Conservation (phyloP, 2,113 vertebrate genomes). For the Daubentonia madagascariensis region DNA sequence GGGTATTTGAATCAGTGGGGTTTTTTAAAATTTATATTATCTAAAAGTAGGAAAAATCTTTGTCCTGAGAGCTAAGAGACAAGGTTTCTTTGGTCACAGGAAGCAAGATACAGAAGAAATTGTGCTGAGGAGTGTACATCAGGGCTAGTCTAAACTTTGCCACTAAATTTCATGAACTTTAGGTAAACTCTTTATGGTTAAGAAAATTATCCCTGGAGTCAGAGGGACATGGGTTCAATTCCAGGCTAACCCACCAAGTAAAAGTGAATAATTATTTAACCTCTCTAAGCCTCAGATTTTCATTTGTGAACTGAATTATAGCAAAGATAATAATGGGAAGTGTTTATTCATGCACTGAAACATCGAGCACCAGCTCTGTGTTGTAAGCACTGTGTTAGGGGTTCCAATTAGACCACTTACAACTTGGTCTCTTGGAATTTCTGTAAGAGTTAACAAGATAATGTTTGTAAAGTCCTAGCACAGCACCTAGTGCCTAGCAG, state of each 20-base stretch:
- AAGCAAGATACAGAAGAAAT: neutral
- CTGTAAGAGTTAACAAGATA: neutral
- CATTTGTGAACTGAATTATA: neutral
- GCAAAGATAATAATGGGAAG: neutral
- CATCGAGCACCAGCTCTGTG: neutral
- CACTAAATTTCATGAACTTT: neutral
- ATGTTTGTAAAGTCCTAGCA: neutral
- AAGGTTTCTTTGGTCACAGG: neutral
- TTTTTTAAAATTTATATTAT: neutral
- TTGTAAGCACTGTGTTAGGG: neutral
- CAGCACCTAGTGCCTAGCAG: neutral
- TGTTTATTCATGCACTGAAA: neutral
- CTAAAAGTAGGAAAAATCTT: neutral
- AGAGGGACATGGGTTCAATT: neutral
- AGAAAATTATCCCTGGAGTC: neutral
- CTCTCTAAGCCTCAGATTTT: neutral
- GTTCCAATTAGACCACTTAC: neutral
- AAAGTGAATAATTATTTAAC: neutral
- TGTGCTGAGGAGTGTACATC: fast-evolving
- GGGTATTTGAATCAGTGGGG: neutral
- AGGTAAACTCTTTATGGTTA: neutral
- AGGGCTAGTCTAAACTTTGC: neutral
- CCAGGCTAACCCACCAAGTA: neutral
- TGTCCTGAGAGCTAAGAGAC: neutral
- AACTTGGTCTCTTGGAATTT: neutral